A percentile compares a stretch with the other conserved stretches of the same genome.
These are phyloP conservation scores for Tragelaphus imberbis DNA, from an alignment of 2,113 vertebrate genomes.

Conservation along the genomic window DNA sequence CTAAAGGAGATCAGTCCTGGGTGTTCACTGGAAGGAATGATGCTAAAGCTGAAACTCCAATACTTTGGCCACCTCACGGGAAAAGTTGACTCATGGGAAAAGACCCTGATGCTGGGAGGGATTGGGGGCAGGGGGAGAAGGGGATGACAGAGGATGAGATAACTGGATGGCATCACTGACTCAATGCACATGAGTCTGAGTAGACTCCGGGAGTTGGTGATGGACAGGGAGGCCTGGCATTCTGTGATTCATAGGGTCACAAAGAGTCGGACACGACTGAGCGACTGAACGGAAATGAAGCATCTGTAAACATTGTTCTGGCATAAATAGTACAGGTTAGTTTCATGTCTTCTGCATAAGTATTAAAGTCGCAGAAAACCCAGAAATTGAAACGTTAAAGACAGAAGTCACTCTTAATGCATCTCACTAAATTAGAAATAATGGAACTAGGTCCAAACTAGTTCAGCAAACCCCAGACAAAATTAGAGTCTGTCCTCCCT, in stretches of 20 bases:
- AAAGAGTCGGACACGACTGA: not conserved
- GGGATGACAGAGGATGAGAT: no score
- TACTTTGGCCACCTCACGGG: accelerated
- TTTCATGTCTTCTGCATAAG: not conserved
- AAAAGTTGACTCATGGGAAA: no score
- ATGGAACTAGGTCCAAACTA: not conserved
- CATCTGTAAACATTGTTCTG: not conserved
- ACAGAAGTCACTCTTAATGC: not conserved
- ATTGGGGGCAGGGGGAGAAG: no score
- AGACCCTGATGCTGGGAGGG: no score
- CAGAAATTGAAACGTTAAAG: constrained; percentile 30
- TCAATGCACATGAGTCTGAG: no score
- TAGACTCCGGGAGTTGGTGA: no score
- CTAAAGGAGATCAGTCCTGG: no score
- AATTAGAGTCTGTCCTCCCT: not conserved
- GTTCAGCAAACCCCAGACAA: not conserved
- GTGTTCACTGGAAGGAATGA: no score
- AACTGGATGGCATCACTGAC: no score
- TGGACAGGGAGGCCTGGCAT: not conserved
- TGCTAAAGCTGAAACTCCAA: no score
- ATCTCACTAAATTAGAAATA: not conserved
- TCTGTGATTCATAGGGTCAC: not conserved
- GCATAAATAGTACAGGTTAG: not conserved
- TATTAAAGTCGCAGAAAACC: not conserved
- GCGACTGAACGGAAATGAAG: not conserved